Evolutionary conservation across 2,797 vertebrate species (phyloP), one percentile per base, ranked within the genome.

Genomic region (Remorina albescens): DNA sequence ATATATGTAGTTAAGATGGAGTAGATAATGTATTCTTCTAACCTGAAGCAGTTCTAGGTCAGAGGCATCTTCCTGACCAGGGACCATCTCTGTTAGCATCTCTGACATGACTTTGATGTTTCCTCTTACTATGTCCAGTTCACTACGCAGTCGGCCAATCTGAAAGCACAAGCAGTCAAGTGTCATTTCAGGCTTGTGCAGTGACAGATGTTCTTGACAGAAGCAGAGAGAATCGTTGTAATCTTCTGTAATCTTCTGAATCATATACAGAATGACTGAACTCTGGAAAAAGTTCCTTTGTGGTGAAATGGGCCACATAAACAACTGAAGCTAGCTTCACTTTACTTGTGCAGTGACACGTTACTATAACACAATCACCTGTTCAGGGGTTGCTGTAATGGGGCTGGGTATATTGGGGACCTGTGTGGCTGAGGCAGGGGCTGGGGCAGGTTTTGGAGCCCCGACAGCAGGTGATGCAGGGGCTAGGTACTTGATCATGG

Each of bases 101-200:
- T 99, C 98, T 2, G 98, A 99, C 97, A 99, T 98, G 80, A 99
- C 98, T 89, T 99, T 99, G 13, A 96, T 95, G 82, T 99, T 99
- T 67, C 98, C 98, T 71, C 97, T 96, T 67, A 99, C 98, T 1
- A 99, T 81, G 37, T 99, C 98, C 85, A 99, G 92, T 78, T 99
- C 98, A 3, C 97, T 97, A 57, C 97, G 95, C 88, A 99, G 95
- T 62, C 97, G 95, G 46, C 95, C 96, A 19, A 99, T 96, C 98
- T 99, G 81, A 57, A 76, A 60, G 66, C 55, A 82, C 56, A 78
- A 25, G 21, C 2, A 62, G 42, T 68, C 28, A 65, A 36, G 50
- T 18, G 41, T 55, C 34, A 64, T 28, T 37, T 49, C 3, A 11
- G 19, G 6, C 1, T 44, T 55, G 26, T 55, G 32, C 60, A 1